Evolutionary conservation across 2,113 vertebrate species (phyloP).

Genomic region (Sapayoa aenigma): DNA sequence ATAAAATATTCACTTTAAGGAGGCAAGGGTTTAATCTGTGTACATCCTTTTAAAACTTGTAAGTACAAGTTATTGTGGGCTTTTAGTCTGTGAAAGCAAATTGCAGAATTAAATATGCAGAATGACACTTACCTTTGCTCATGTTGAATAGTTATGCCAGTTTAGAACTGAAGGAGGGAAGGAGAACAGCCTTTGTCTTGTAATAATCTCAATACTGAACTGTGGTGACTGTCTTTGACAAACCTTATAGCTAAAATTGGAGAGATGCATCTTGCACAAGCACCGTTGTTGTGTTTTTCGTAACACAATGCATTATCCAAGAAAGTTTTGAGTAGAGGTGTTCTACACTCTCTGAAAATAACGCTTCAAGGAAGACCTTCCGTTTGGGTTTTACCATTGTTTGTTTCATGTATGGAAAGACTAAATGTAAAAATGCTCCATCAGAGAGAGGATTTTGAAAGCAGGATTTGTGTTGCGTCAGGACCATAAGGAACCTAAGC

Average conservation of each 20-base stretch:
- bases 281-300: not conserved
- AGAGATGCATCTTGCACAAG: not conserved
- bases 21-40: not conserved
- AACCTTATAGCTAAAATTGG: not conserved
- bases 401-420: not conserved
- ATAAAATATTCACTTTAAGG: not conserved
- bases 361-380: not conserved
- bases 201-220: not conserved
- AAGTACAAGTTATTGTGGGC: not conserved
- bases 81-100: not conserved
- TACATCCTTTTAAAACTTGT: not conserved
- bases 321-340: not conserved
- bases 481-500: not conserved
- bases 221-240: not conserved
- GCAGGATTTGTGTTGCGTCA: not conserved
- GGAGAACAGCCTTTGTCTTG: not conserved
- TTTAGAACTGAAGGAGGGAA: not conserved
- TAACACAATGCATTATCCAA: not conserved
- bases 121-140: not conserved
- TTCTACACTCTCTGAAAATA: not conserved
- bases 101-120: not conserved
- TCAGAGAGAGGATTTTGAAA: not conserved
- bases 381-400: not conserved
- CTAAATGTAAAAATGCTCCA: not conserved
- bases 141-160: not conserved